These are phyloP conservation scores for Chaetophractus vellerosus DNA, from an alignment of 2,797 vertebrate genomes.

Conservation along the genomic window DNA sequence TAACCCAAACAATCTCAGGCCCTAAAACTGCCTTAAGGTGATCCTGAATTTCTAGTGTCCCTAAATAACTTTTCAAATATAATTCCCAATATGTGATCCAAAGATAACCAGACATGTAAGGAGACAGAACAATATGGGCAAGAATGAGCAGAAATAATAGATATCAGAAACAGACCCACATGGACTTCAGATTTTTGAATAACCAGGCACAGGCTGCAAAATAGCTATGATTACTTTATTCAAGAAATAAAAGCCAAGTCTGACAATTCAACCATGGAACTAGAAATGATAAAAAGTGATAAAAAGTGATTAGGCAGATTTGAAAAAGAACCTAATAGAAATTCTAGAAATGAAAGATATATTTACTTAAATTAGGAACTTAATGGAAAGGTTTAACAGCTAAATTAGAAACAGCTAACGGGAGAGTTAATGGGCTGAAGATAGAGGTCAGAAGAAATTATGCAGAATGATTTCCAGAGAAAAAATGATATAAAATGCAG, in stretches of 20 bases:
- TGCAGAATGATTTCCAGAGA: neutral
- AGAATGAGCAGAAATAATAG: neutral
- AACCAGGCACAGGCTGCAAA: neutral
- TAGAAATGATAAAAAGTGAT: neutral
- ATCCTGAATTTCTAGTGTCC: neutral
- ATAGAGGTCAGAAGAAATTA: conserved; percentile 4
- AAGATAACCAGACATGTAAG: neutral
- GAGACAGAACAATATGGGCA: neutral
- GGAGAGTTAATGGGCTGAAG: neutral
- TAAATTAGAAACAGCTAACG: neutral
- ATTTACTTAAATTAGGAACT: neutral
- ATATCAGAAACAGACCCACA: neutral
- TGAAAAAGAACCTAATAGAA: neutral
- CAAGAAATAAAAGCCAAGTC: neutral
- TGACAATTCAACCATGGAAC: neutral
- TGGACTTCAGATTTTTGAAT: neutral
- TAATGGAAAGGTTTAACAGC: neutral
- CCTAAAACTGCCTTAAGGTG: neutral
- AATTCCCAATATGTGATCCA: neutral
- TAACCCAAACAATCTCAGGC: neutral
- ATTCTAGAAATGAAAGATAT: conserved; percentile 7
- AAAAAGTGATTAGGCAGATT: neutral
- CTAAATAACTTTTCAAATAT: conserved; percentile 4
- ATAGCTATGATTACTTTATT: neutral
- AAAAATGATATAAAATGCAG: neutral